These are phyloP conservation scores for Tetranychus truncatus DNA, from an alignment of 2,888 invertebrate genomes.

Conservation along the genomic window DNA sequence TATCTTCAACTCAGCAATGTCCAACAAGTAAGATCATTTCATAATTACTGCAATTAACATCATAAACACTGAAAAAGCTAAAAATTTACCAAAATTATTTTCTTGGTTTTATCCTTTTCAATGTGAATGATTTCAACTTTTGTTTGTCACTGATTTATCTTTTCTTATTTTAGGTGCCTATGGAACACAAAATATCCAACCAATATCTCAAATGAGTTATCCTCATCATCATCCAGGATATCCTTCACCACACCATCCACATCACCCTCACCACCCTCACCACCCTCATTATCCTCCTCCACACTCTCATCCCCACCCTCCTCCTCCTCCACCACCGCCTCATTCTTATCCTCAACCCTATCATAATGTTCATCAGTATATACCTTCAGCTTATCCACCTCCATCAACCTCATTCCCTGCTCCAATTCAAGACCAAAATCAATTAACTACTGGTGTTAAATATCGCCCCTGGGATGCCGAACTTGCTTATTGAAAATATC, in stretches of 20 bases:
- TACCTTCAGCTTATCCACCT: neutral
- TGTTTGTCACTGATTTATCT: neutral
- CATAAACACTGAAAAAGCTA: too few relatives aligned
- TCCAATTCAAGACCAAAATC: neutral
- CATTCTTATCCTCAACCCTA: neutral
- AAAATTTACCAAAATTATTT: too few relatives aligned
- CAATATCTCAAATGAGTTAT: neutral
- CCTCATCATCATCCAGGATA: neutral
- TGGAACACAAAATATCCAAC: neutral
- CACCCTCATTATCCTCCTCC: neutral
- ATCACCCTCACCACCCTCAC: neutral
- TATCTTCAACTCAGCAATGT: neutral
- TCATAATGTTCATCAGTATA: neutral
- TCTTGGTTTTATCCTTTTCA: too few relatives aligned
- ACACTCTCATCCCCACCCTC: neutral
- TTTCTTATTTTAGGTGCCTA: neutral
- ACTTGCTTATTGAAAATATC: neutral
- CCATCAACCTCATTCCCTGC: neutral
- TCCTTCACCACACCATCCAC: neutral
- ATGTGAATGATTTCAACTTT: neutral
- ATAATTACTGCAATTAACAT: neutral
- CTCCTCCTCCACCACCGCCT: neutral
- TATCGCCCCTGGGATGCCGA: conserved; percentile 2
- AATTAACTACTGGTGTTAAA: neutral
- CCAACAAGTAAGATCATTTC: neutral